Evolutionary conservation across 1,140 invertebrate species (phyloP).

Genomic region (Drosophila tropicalis): DNA sequence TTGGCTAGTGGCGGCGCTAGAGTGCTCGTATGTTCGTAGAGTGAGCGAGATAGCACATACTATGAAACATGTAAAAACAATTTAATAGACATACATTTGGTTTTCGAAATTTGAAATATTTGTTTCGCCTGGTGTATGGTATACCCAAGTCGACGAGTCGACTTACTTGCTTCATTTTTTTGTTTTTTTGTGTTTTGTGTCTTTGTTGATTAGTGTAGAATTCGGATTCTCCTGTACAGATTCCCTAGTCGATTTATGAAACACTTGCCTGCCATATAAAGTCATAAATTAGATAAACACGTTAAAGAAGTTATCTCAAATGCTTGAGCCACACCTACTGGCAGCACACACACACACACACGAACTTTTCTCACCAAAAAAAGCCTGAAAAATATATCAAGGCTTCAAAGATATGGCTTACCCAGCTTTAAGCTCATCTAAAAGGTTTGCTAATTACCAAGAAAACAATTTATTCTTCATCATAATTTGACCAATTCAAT

Average conservation of each 20-base stretch:
- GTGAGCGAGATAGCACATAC: no score
- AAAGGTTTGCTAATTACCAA: neutral
- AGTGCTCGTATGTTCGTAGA: no score
- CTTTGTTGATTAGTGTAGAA: slow-evolving; percentile 8
- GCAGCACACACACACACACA: no score
- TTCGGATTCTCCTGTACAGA: neutral
- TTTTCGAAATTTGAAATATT: no score
- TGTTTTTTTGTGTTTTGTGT: neutral
- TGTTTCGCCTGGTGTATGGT: no score
- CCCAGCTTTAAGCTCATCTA: neutral
- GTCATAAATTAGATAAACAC: slow-evolving; percentile 52
- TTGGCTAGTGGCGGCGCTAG: no score
- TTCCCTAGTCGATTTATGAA: slow-evolving; percentile 38
- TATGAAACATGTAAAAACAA: no score
- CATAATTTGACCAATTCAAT: slow-evolving; percentile 37
- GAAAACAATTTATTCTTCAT: neutral
- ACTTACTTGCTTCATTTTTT: neutral
- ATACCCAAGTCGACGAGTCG: no score
- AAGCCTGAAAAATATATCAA: no score
- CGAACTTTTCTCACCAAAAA: no score
- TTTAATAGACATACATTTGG: no score
- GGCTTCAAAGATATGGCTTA: neutral
- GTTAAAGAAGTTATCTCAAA: slow-evolving; percentile 11
- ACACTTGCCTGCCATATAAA: slow-evolving; percentile 19
- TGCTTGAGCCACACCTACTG: neutral